Evolutionary conservation across 2,888 invertebrate species (phyloP).

Genomic region (Agrotis exclamationis): DNA sequence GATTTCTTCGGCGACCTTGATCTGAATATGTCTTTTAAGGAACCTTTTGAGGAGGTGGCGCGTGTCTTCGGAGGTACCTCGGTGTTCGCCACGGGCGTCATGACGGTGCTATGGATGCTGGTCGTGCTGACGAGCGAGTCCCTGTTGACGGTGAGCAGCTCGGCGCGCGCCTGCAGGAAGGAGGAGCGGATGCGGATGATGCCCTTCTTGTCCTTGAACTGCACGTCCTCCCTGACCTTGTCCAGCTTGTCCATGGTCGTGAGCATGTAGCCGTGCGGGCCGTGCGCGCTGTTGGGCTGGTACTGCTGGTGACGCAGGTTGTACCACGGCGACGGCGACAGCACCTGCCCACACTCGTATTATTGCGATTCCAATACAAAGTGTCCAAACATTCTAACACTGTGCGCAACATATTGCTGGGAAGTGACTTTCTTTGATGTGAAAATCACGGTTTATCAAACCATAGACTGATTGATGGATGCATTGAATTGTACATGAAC

Average conservation of each 20-base stretch:
- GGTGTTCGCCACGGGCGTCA: rapidly evolving
- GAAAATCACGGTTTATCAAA: too few species aligned
- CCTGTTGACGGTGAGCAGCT: background rate
- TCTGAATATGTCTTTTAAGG: slow-evolving; percentile 62
- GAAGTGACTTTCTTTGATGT: too few species aligned
- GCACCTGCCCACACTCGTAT: slow-evolving; percentile 72
- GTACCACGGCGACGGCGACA: slow-evolving; percentile 89
- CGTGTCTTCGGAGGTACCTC: rapidly evolving
- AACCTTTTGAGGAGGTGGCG: slow-evolving; percentile 53
- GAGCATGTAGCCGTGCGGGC: slow-evolving; percentile 83
- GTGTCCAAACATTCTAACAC: too few species aligned
- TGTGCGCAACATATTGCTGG: too few species aligned
- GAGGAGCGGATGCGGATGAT: slow-evolving; percentile 67
- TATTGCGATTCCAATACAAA: background rate
- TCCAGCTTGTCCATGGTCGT: slow-evolving; percentile 68
- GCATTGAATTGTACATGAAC: too few species aligned
- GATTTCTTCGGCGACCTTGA: slow-evolving; percentile 45
- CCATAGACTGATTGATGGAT: too few species aligned
- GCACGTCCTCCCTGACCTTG: slow-evolving; percentile 51
- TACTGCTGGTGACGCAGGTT: slow-evolving; percentile 92
- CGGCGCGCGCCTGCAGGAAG: slow-evolving; percentile 18
- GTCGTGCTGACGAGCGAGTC: background rate
- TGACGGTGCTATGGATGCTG: slow-evolving; percentile 1
- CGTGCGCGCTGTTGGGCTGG: slow-evolving; percentile 89
- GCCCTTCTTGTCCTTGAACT: slow-evolving; percentile 66